Percentiles rank a stretch among this genome's conserved stretches.
These are phyloP conservation scores for Hydrozoanthus tunicans DNA, from an alignment of 64 coral and sea anemone species.

Conservation along the genomic window DNA sequence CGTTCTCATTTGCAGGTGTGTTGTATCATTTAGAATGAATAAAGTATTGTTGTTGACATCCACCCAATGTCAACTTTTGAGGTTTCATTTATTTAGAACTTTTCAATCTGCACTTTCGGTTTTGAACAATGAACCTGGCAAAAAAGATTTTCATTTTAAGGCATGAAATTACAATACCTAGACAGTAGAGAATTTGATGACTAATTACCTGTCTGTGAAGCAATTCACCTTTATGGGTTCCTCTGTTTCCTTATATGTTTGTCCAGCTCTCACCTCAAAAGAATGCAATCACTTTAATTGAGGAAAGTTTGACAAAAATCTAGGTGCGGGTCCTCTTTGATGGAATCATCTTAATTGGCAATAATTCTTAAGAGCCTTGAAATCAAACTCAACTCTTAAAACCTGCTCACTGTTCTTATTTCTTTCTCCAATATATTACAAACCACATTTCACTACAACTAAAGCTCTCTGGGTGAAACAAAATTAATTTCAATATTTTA, in stretches of 20 bases:
- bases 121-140: constrained; percentile 2
- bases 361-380: background rate
- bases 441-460: no score
- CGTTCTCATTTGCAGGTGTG: no score
- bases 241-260: constrained; percentile 33
- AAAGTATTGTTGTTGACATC: constrained; percentile 10
- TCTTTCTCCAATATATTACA: no score
- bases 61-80: constrained; percentile 4
- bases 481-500: no score
- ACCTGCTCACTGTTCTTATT: background rate
- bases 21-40: background rate
- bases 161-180: background rate
- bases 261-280: constrained; percentile 5
- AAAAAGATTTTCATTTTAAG: constrained; percentile 1
- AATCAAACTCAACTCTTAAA: background rate
- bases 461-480: no score
- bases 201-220: constrained; percentile 46
- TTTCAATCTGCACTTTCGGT: background rate
- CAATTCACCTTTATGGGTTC: constrained; percentile 46
- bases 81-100: constrained; percentile 11
- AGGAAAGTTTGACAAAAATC: background rate
- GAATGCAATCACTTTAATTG: background rate
- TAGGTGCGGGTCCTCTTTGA: no score
- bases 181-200: background rate
- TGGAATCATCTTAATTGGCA: no score